Evolutionary conservation across 2,888 invertebrate species (phyloP).

Genomic region (Drosophila ustulata): DNA sequence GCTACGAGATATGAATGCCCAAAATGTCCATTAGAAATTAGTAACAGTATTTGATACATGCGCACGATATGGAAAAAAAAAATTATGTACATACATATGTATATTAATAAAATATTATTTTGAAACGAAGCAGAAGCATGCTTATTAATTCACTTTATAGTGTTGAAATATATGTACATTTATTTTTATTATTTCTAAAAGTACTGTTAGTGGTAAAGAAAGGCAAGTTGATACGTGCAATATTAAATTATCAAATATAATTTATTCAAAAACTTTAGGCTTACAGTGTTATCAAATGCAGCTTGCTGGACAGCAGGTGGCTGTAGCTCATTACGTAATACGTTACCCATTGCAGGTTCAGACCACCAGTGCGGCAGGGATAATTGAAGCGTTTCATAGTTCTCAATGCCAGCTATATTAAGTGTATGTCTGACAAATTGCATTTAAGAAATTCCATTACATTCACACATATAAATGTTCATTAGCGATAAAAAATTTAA

Average conservation of each 20-base stretch:
- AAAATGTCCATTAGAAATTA: constrained; percentile 24
- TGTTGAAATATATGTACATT: background rate
- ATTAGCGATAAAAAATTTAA: background rate
- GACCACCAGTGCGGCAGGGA: constrained; percentile 91
- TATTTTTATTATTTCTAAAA: background rate
- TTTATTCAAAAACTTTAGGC: constrained; percentile 38
- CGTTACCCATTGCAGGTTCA: constrained; percentile 88
- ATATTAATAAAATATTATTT: constrained; percentile 2
- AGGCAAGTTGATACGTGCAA: background rate
- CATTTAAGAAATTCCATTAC: constrained; percentile 50
- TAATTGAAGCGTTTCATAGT: constrained; percentile 89
- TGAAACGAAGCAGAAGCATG: background rate
- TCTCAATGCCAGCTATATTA: constrained; percentile 92
- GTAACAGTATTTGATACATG: background rate
- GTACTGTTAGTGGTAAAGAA: background rate
- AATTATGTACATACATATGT: constrained; percentile 3
- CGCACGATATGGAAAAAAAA: background rate
- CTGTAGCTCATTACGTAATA: constrained; percentile 88
- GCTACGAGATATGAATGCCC: constrained; percentile 14
- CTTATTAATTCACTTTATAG: background rate
- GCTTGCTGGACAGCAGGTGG: constrained; percentile 94
- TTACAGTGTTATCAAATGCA: constrained; percentile 91
- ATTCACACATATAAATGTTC: background rate
- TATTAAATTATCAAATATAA: background rate
- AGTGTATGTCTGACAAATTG: constrained; percentile 86